These are phyloP conservation scores for Dipodomys merriami DNA, from an alignment of 2,113 vertebrate genomes.

Conservation along the genomic window DNA sequence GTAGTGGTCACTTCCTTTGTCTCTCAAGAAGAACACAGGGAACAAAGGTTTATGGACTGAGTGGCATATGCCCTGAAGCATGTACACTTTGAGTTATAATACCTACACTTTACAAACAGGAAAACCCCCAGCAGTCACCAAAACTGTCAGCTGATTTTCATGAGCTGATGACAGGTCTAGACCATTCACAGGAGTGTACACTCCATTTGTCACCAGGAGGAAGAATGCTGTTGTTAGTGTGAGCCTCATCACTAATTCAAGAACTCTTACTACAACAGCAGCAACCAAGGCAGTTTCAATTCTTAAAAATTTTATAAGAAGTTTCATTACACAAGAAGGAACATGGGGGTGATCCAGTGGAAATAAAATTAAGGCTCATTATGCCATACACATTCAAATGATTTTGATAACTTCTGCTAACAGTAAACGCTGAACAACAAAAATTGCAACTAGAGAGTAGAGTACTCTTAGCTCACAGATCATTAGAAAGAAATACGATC, in stretches of 20 bases:
- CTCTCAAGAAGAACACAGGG: neutral
- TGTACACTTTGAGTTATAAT: neutral
- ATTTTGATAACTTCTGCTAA: neutral
- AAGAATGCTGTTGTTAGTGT: neutral
- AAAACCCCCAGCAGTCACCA: neutral
- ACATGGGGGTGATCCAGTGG: neutral
- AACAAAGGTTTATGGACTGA: neutral
- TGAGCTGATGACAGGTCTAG: neutral
- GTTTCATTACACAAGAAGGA: neutral
- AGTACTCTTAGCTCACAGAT: neutral
- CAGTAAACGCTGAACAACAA: neutral
- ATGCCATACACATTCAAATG: neutral
- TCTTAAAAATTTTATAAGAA: slow-evolving; percentile 40
- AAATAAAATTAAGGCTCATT: neutral
- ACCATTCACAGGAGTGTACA: neutral
- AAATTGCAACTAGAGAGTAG: neutral
- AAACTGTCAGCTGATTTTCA: neutral
- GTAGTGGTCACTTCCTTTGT: neutral
- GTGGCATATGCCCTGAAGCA: neutral
- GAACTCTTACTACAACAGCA: neutral
- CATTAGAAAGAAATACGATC: neutral
- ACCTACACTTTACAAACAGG: neutral
- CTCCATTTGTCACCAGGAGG: neutral
- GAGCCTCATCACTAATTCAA: slow-evolving; percentile 1
- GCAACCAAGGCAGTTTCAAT: neutral